Base-by-base conservation (phyloP, 2,888 invertebrate genomes). In the Andrena haemorrhoa region DNA sequence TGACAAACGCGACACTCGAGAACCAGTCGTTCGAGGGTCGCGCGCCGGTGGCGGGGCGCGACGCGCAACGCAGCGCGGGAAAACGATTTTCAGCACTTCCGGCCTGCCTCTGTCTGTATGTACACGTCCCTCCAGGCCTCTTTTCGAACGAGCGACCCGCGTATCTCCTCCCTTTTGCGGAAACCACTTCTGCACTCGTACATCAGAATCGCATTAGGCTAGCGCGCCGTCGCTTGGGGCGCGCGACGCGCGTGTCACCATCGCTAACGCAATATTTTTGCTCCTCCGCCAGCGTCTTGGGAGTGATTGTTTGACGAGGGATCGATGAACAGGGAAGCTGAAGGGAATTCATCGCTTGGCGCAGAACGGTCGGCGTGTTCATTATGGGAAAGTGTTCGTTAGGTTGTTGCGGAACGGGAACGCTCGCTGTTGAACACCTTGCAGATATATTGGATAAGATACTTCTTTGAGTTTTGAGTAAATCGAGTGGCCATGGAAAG, bases 1-100 rank as follows among this genome's bases (percentile, higher is more conserved):
- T 77, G 81, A 85, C 85, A 82, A 88, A 88, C 83, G 83, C 68
- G 82, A 76, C 77, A 76, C 86, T 88, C 56, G 60, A 78, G 63
- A 79, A 84, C 73, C 84, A 72, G 86, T 79, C 53, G 51, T 61
- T 60, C 68, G 65, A 68, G 51, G 69, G 29, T 47, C 58, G 74
- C 56, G 58, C 51, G 65, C 31, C 51, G 47, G 29, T 33, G 53
- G 33, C 60, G 47, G 60, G 29, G 20, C 58, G 23, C 20, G 35
- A 16, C 56, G 26, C 49, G 29, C 58, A 33, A 47, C 41, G n/a
- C 78, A 41, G 26, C 47, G 47, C 75, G 61, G 56, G 77, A 70
- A 63, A 58, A 76, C 29, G 26, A 70, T 72, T 66, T 72, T 47
- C 61, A 26, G 20, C 61, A 47, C 51, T 65, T 79, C 71, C 60